Conservation (phyloP, 1,140 invertebrate species). For the Heliconius hermathena region DNA sequence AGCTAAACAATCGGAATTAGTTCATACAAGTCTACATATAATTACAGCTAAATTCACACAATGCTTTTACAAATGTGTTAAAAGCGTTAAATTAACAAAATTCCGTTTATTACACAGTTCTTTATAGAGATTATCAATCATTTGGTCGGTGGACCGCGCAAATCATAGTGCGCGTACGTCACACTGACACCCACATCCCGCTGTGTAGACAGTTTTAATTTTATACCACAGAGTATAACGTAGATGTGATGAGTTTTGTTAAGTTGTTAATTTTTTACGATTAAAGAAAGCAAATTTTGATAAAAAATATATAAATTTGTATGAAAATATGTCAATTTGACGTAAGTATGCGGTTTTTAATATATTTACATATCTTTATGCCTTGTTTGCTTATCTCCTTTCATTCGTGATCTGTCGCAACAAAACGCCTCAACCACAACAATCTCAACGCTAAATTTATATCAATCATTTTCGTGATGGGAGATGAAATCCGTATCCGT, state of each 20-base stretch:
- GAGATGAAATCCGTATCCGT: too few relatives aligned
- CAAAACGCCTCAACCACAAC: too few relatives aligned
- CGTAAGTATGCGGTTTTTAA: too few relatives aligned
- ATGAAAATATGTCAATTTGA: too few relatives aligned
- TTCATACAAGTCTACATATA: background rate
- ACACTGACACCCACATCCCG: slow-evolving; percentile 73
- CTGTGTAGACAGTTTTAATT: slow-evolving; percentile 13
- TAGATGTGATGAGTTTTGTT: background rate
- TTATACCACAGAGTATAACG: slow-evolving; percentile 5
- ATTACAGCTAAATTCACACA: slow-evolving; percentile 16
- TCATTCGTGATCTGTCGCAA: too few relatives aligned
- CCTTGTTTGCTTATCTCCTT: too few relatives aligned
- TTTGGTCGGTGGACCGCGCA: slow-evolving; percentile 66
- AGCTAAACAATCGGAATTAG: background rate
- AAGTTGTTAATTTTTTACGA: too few relatives aligned
- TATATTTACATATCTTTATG: too few relatives aligned
- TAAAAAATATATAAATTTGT: too few relatives aligned
- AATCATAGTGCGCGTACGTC: slow-evolving; percentile 75
- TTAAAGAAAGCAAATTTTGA: too few relatives aligned
- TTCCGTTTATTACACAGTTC: slow-evolving; percentile 62
- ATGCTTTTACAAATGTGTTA: slow-evolving; percentile 22
- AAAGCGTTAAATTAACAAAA: slow-evolving; percentile 47
- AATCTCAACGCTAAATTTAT: too few relatives aligned
- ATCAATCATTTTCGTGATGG: too few relatives aligned
- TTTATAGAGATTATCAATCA: slow-evolving; percentile 71